Base-by-base conservation (phyloP, 1,140 invertebrate genomes). In the Eueides isabella region DNA sequence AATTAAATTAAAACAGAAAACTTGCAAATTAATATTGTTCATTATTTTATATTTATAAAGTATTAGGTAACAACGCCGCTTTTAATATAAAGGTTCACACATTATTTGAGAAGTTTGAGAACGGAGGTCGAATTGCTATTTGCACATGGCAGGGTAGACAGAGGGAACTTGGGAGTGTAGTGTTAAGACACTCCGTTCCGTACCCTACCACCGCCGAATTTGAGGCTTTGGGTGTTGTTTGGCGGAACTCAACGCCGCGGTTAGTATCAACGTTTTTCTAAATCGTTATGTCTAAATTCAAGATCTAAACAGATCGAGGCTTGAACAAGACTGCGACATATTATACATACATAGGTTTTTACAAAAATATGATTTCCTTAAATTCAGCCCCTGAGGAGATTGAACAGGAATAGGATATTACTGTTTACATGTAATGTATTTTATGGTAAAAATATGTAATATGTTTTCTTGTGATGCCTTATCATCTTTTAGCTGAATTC, bases 21-120 rank as follows among this genome's bases (percentile, higher is more conserved):
- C 48, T 55, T 55, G 48, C 48, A 55, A 55, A 55, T 55, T 55
- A 55, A 55, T 55, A 55, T 55, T 55, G 48, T 55, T 55, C 48
- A 55, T 55, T 55, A 55, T 55, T 12, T 26, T 26, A 55, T 55
- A 26, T 26, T 26, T 55, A 55, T 55, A 55, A 55, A 55, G 48
- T 55, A 55, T 55, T 55, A 23, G 23, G 48, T 55, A 55, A 55
- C 48, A 26, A 26, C 23, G 48, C 48, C 19, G 19, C 11, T 55
- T 55, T 55, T 55, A 55, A 55, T 23, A 11, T 55, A 38, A 38
- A 38, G 35, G 5, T 55, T 55, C 48, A 55, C 26, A 55, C 48
- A 55, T 55, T 55, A 55, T 55, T 55, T 55, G 23, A 55, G 23
- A 55, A 55, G 48, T 55, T 55, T 26, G 9, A 55, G 48, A 26